Percentiles rank a stretch among this genome's conserved stretches.
These are phyloP conservation scores for Calephelis virginiensis DNA, from an alignment of 1,140 invertebrate species.

Conservation along the genomic window DNA sequence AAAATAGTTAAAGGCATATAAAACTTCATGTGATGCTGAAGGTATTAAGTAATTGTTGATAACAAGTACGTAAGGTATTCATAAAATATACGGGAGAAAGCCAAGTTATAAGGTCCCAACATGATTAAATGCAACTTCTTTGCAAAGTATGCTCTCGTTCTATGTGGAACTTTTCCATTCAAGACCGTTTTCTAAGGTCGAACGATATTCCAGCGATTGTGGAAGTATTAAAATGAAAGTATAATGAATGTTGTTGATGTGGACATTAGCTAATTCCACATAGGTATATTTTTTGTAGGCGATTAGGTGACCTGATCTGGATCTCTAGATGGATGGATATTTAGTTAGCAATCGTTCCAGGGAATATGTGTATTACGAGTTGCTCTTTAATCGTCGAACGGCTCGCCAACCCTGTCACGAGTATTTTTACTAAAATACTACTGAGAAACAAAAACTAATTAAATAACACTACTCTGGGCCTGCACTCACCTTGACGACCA, in stretches of 20 bases:
- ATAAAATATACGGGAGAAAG: constrained; percentile 63
- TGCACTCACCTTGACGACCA: too few species aligned
- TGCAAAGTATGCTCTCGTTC: constrained; percentile 61
- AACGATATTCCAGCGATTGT: constrained; percentile 40
- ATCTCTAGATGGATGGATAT: too few species aligned
- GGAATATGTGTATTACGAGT: too few species aligned
- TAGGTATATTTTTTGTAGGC: too few species aligned
- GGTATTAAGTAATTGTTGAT: constrained; percentile 68
- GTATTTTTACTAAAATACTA: too few species aligned
- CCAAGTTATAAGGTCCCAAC: constrained; percentile 62
- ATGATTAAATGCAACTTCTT: constrained; percentile 74
- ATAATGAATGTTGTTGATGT: constrained; percentile 14
- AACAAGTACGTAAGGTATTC: constrained; percentile 64
- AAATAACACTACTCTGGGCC: too few species aligned
- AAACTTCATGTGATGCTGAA: constrained; percentile 45
- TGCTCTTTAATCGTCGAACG: too few species aligned
- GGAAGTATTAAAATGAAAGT: constrained; percentile 29
- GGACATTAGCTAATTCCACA: not conserved
- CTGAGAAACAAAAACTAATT: too few species aligned
- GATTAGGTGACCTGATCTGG: too few species aligned
- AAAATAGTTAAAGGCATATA: constrained; percentile 53
- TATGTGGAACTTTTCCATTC: constrained; percentile 62
- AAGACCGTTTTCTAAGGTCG: constrained; percentile 50
- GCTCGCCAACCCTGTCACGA: too few species aligned
- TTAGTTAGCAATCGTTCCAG: too few species aligned